These are phyloP conservation scores for Apotomis capreana DNA, from an alignment of 2,888 invertebrate genomes.

Conservation along the genomic window DNA sequence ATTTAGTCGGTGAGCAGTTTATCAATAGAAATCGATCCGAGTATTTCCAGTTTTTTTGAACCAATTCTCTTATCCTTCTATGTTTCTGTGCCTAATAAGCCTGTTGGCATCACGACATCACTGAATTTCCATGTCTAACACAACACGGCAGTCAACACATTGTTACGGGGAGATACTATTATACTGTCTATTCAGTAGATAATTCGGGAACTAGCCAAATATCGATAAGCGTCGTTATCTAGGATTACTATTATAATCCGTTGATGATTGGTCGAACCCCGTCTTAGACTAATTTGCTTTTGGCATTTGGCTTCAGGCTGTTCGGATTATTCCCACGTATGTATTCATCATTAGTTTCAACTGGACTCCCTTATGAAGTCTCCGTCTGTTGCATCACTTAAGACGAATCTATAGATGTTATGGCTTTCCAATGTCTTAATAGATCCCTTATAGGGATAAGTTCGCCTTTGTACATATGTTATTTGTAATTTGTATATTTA, in stretches of 20 bases:
- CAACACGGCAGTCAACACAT: not conserved
- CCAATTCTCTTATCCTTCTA: not conserved
- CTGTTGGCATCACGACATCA: not conserved
- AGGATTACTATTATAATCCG: constrained; percentile 29
- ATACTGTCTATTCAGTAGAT: not conserved
- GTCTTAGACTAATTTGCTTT: constrained; percentile 16
- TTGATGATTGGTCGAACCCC: constrained; percentile 20
- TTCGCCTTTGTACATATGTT: too few species aligned
- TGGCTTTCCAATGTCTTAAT: too few species aligned
- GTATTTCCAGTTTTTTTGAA: too few species aligned
- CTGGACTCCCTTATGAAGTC: too few species aligned
- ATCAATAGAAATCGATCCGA: too few species aligned
- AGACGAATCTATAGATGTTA: too few species aligned
- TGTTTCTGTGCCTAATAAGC: not conserved
- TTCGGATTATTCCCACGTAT: not conserved
- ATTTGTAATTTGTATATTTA: too few species aligned
- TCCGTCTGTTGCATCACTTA: too few species aligned
- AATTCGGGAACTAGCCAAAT: constrained; percentile 27
- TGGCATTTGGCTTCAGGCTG: constrained; percentile 16
- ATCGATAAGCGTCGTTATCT: constrained; percentile 36
- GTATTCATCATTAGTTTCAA: too few species aligned
- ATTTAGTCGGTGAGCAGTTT: too few species aligned
- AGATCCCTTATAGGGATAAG: too few species aligned
- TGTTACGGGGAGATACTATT: not conserved
- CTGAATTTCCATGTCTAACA: not conserved